Percentiles rank a stretch among this genome's conserved stretches.
These are phyloP conservation scores for Hipparchia sbordonii DNA, from an alignment of 2,888 invertebrate species.

Conservation along the genomic window DNA sequence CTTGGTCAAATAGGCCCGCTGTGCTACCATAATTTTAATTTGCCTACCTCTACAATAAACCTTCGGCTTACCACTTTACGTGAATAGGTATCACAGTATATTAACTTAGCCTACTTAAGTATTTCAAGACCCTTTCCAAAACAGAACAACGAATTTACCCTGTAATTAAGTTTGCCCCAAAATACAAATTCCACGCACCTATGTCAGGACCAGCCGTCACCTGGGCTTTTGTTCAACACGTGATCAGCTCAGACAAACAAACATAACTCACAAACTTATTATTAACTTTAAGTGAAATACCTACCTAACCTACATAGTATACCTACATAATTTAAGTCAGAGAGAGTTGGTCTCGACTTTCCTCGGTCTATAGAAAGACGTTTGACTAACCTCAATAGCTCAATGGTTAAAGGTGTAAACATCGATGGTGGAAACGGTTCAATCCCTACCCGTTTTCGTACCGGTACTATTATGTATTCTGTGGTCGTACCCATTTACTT, in stretches of 20 bases:
- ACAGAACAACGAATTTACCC: constrained; percentile 17
- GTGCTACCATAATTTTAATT: constrained; percentile 1
- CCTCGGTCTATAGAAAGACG: background rate
- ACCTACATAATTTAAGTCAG: background rate
- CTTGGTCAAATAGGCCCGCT: background rate
- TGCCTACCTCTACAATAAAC: background rate
- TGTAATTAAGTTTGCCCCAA: constrained; percentile 32
- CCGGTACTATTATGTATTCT: no score
- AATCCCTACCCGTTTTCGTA: no score
- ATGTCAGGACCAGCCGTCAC: constrained; percentile 29
- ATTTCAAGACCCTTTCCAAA: constrained; percentile 16
- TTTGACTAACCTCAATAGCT: no score
- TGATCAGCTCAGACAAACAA: constrained; percentile 21
- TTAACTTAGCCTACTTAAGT: constrained; percentile 11
- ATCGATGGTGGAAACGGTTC: no score
- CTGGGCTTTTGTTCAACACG: constrained; percentile 29
- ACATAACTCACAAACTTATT: constrained; percentile 26
- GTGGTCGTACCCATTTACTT: no score
- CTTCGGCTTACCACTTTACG: background rate
- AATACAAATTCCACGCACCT: constrained; percentile 32
- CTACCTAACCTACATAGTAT: no score
- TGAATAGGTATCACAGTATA: background rate
- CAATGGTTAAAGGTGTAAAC: no score
- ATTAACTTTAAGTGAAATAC: background rate
- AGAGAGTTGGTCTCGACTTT: background rate